Base-by-base conservation (phyloP, 2,113 vertebrate species). In the Brachyistius frenatus region DNA sequence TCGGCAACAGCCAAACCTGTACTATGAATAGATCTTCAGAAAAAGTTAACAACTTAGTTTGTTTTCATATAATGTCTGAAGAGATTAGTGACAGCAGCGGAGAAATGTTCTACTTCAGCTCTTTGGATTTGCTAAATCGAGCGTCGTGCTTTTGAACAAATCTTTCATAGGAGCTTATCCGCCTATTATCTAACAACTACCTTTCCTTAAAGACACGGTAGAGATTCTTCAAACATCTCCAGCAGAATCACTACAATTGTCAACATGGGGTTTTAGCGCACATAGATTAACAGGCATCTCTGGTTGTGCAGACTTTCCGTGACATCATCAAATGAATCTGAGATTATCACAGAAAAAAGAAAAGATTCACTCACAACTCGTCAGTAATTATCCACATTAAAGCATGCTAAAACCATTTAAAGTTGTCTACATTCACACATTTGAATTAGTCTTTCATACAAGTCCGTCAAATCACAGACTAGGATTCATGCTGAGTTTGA, bases 81-180 rank as follows among this genome's bases (percentile, higher is more conserved):
- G 78, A 61, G 47, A 75, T 72, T 57, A 65, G 53, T 56, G 53
- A 49, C 58, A 62, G 31, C 37, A 37, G 31, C 44, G 44, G 37
- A 73, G 36, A 67, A 49, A 35, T 52, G 36, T 58, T 81, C 83
- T 41, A 57, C 63, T 60, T 78, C 41, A 33, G 58, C 71, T 15
- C 54, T 72, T 81, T 50, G 32, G 31, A 54, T 73, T 67, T 68
- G 61, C n/a, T 61, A 73, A 87, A 79, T 76, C 2, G 14, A 60
- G 50, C 46, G 32, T 53, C 31, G 2, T 58, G 15, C 39, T 47
- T 78, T 72, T 35, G 7, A 32, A 74, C 52, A 77, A 61, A 57
- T 58, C 7, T 65, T 60, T 76, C 32, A 33, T 6, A 41, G 32
- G 41, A 81, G 53, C 16, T 36, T 54, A 63, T 72, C 62, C 33